A percentile compares a stretch with the other conserved stretches of the same genome.
Evolutionary conservation across 2,888 invertebrate species (phyloP).

Genomic region (Cephus pygmeus): DNA sequence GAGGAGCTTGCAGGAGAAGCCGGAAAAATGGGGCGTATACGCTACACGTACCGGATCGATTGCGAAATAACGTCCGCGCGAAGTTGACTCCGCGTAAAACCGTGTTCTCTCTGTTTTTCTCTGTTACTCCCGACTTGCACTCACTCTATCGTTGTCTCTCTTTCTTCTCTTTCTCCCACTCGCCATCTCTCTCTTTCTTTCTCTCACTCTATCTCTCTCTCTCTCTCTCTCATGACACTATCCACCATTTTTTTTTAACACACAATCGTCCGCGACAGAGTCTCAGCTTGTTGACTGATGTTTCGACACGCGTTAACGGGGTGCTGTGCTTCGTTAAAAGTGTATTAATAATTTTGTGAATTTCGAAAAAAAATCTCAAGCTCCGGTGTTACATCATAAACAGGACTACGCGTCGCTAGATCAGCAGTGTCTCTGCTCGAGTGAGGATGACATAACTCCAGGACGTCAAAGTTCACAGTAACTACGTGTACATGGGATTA

Average conservation of each 20-base stretch:
- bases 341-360: not conserved
- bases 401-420: not conserved
- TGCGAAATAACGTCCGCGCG: slow-evolving; percentile 52
- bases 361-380: not conserved
- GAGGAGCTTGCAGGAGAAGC: slow-evolving; percentile 15
- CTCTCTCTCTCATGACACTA: not conserved
- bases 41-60: slow-evolving; percentile 58
- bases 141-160: not conserved
- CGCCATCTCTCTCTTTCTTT: not conserved
- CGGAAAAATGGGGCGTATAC: slow-evolving; percentile 57
- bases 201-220: not conserved
- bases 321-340: not conserved
- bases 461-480: not conserved
- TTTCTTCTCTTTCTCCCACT: not conserved
- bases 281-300: not conserved
- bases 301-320: not conserved
- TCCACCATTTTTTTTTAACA: not conserved
- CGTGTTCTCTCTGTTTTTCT: not conserved
- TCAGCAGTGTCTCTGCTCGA: not conserved
- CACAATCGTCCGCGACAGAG: not conserved
- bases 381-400: not conserved
- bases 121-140: not conserved
- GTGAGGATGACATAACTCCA: not conserved
- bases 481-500: not conserved
- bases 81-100: slow-evolving; percentile 13